Conservation (phyloP, 2,113 vertebrate species). For the Gymnorhina tibicen region DNA sequence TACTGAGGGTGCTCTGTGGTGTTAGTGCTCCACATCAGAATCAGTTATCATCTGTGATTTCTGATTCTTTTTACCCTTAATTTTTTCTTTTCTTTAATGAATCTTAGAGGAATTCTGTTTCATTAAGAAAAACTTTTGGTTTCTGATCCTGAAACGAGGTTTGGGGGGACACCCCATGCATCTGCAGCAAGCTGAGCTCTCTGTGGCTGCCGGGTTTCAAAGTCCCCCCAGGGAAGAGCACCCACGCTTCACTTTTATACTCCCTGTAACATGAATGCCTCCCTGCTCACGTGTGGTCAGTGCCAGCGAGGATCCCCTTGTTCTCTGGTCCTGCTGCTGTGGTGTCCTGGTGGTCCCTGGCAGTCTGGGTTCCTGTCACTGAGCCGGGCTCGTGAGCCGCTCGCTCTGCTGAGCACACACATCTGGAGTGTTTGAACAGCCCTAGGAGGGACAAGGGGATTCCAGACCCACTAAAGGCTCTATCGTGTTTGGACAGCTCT, state of each 20-base stretch:
- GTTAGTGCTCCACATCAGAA: not conserved
- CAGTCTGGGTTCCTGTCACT: fast-evolving
- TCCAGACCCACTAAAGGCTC: not conserved
- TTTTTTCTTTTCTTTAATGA: not conserved
- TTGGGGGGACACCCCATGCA: not conserved
- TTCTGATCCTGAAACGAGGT: not conserved
- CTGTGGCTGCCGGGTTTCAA: not conserved
- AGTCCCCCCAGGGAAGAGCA: not conserved
- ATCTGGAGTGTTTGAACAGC: not conserved
- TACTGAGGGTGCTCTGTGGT: not conserved
- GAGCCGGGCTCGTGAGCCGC: not conserved
- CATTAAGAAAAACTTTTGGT: not conserved
- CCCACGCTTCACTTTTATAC: not conserved
- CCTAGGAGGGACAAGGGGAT: not conserved
- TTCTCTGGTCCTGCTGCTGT: not conserved
- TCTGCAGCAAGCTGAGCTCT: not conserved
- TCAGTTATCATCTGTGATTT: not conserved
- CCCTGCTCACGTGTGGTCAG: not conserved
- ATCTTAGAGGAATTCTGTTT: not conserved
- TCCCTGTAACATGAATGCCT: not conserved
- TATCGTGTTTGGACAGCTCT: not conserved
- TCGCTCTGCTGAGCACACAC: fast-evolving
- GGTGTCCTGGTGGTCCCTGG: not conserved
- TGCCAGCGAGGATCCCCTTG: fast-evolving
- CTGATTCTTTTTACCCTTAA: not conserved